Conservation (phyloP, 2,797 vertebrate species). For the Epinephelus malabaricus region DNA sequence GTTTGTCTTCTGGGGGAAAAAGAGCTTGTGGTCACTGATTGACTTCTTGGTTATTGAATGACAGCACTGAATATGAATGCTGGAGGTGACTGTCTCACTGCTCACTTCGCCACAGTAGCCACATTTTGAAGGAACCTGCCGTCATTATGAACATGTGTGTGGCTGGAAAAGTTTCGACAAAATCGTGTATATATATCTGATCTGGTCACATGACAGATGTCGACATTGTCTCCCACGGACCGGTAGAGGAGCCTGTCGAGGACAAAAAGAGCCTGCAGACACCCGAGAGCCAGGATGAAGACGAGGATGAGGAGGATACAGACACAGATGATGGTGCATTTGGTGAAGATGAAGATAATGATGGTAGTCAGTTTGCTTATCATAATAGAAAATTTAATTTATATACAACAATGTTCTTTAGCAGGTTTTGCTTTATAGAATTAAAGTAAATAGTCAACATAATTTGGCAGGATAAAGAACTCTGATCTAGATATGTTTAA, state of each 20-base stretch:
- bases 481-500: background rate
- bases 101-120: slow-evolving; percentile 53
- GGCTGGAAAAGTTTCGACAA: slow-evolving; percentile 48
- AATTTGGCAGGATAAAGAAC: too few relatives aligned
- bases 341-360: slow-evolving; percentile 68
- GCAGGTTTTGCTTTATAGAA: background rate
- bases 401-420: background rate
- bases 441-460: too few relatives aligned
- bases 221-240: slow-evolving; percentile 58
- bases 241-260: slow-evolving; percentile 67
- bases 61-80: slow-evolving; percentile 50
- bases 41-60: slow-evolving; percentile 63
- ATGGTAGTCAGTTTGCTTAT: slow-evolving; percentile 77
- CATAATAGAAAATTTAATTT: slow-evolving; percentile 19
- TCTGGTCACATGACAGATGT: slow-evolving; percentile 80
- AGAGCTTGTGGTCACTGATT: slow-evolving; percentile 56
- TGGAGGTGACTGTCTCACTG: slow-evolving; percentile 56
- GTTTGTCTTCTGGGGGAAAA: slow-evolving; percentile 50
- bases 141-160: slow-evolving; percentile 54
- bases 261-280: slow-evolving; percentile 61
- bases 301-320: slow-evolving; percentile 76
- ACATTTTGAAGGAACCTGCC: slow-evolving; percentile 44
- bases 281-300: slow-evolving; percentile 66
- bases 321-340: slow-evolving; percentile 80
- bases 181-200: slow-evolving; percentile 57